These are phyloP conservation scores for Drosophila pandora DNA, from an alignment of 1,140 invertebrate genomes.

Conservation along the genomic window DNA sequence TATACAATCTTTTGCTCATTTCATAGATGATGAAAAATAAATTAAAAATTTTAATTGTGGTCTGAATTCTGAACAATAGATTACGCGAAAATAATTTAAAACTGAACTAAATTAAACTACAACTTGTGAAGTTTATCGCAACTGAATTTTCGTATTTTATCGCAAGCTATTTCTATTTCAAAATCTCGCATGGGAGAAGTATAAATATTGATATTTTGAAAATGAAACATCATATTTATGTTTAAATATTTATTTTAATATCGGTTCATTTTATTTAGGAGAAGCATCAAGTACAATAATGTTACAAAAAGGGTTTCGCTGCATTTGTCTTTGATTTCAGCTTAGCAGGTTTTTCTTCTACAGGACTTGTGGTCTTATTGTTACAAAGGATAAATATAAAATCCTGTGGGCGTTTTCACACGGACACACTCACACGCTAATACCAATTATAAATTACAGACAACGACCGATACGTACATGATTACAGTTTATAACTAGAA, in stretches of 20 bases:
- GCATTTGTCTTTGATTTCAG: slow-evolving; percentile 67
- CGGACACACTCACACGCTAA: slow-evolving; percentile 36
- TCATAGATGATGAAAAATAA: no score
- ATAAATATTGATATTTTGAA: no score
- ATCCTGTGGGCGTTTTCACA: not conserved
- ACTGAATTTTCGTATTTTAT: no score
- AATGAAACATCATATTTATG: not conserved
- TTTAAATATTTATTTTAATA: slow-evolving; percentile 35
- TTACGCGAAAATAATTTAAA: no score
- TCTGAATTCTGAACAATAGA: no score
- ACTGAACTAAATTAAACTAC: no score
- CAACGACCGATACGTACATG: slow-evolving; percentile 58
- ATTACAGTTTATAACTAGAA: slow-evolving; percentile 66
- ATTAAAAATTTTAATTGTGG: no score
- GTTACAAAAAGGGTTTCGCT: slow-evolving; percentile 70
- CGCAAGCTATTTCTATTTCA: no score
- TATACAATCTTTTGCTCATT: no score
- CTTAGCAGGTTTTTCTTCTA: slow-evolving; percentile 63
- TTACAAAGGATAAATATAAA: slow-evolving; percentile 48
- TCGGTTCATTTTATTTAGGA: slow-evolving; percentile 68
- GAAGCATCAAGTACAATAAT: slow-evolving; percentile 78
- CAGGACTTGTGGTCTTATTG: slow-evolving; percentile 52
- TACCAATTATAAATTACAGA: slow-evolving; percentile 58
- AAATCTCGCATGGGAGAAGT: no score
- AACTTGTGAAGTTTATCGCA: no score